A percentile compares a stretch with the other conserved stretches of the same genome.
phyloP scores from a whole-genome alignment of 2,797 vertebrate genomes.

The Channa striata region DNA sequence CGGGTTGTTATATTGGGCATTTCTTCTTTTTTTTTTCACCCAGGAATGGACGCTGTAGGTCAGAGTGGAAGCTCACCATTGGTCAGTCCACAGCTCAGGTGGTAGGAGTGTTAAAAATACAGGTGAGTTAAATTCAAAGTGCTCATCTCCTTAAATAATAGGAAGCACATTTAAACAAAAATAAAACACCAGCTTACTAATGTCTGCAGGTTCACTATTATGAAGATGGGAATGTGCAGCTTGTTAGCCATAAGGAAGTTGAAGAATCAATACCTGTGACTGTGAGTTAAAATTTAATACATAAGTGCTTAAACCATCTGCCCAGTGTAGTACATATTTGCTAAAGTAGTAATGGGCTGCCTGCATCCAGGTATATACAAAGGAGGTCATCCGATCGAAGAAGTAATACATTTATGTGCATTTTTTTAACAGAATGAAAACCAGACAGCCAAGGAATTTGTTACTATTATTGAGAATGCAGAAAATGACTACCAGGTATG shows the following conservation, averaged over 20 bases:
- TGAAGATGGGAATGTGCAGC: slow-evolving; percentile 99
- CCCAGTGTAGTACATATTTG: background rate
- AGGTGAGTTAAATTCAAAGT: slow-evolving; percentile 82
- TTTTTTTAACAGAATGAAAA: slow-evolving; percentile 88
- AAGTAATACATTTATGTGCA: slow-evolving; percentile 11
- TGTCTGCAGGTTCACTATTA: slow-evolving; percentile 95
- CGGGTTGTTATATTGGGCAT: background rate
- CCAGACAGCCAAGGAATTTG: slow-evolving; percentile 95
- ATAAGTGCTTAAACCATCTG: background rate
- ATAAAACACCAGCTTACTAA: background rate
- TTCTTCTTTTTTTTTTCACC: slow-evolving; percentile 41
- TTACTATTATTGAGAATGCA: slow-evolving; percentile 95
- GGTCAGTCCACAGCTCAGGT: slow-evolving; percentile 95
- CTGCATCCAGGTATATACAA: background rate
- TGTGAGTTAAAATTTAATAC: slow-evolving; percentile 85
- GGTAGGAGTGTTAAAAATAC: slow-evolving; percentile 98
- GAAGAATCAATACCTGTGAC: slow-evolving; percentile 93
- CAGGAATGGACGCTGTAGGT: slow-evolving; percentile 99
- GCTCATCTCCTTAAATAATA: background rate
- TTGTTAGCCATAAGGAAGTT: slow-evolving; percentile 99
- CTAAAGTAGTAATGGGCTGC: background rate
- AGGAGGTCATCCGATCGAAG: background rate
- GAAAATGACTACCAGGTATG: slow-evolving; percentile 99
- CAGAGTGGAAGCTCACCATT: slow-evolving; percentile 99
- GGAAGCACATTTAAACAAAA: background rate